These are phyloP conservation scores for Myocastor coypus DNA, from an alignment of 2,113 vertebrate genomes.

Conservation along the genomic window DNA sequence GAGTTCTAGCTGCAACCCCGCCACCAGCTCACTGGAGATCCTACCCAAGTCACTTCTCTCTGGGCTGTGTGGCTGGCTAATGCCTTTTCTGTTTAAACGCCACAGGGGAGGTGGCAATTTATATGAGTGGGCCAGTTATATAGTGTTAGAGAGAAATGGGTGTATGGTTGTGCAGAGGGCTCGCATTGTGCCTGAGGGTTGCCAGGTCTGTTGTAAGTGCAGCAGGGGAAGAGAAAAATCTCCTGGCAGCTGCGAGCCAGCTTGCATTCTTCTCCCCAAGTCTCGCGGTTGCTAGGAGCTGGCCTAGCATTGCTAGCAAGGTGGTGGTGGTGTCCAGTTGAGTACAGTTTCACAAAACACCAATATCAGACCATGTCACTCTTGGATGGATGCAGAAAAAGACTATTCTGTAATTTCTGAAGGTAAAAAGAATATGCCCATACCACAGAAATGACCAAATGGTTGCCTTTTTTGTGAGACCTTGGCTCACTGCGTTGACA, in stretches of 20 bases:
- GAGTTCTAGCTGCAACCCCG: background rate
- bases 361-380: background rate
- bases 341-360: slow-evolving; percentile 30
- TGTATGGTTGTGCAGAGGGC: background rate
- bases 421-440: background rate
- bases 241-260: background rate
- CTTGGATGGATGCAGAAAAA: background rate
- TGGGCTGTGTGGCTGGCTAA: background rate
- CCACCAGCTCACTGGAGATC: background rate
- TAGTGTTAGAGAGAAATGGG: background rate
- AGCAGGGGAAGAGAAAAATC: background rate
- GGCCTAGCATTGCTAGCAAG: background rate
- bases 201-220: background rate
- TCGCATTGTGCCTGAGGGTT: background rate
- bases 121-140: background rate
- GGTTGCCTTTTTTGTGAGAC: background rate
- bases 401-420: background rate
- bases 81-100: background rate
- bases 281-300: background rate
- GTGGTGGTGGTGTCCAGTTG: background rate
- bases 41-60: background rate
- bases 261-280: background rate
- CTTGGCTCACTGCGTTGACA: background rate
- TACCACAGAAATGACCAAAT: slow-evolving; percentile 33
- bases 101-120: background rate